phyloP scores from a whole-genome alignment of 2,797 vertebrate species.

The Poecilia gillii region DNA sequence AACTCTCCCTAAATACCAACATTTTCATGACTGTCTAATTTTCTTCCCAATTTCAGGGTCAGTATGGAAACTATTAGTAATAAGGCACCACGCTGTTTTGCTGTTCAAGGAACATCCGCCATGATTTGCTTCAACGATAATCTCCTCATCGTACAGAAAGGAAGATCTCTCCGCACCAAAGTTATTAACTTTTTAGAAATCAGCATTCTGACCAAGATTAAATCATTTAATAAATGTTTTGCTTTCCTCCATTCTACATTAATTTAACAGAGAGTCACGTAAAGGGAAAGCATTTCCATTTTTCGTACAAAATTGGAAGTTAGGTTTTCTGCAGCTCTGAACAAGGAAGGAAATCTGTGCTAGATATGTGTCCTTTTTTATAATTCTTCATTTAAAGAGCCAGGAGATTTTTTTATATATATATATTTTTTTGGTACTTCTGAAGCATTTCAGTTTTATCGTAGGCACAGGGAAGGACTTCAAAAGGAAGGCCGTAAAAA shows the following conservation, averaged over 20 bases:
- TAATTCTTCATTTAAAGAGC: constrained; percentile 7
- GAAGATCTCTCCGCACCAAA: constrained; percentile 41
- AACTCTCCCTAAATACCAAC: neutral
- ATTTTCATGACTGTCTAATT: constrained; percentile 14
- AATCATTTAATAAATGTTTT: constrained; percentile 20
- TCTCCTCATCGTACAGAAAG: constrained; percentile 30
- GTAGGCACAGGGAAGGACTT: constrained; percentile 15
- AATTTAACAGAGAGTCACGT: neutral
- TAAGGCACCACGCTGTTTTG: constrained; percentile 66
- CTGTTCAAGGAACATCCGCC: constrained; percentile 31
- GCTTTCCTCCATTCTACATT: constrained; percentile 12
- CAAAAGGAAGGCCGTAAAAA: constrained; percentile 38
- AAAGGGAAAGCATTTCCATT: neutral
- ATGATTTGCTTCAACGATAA: constrained; percentile 20
- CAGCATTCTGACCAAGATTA: constrained; percentile 25
- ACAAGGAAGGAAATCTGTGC: constrained; percentile 17
- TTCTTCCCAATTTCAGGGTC: constrained; percentile 81
- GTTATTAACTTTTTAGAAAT: constrained; percentile 39
- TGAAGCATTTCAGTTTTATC: constrained; percentile 14
- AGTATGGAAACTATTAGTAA: constrained; percentile 97
- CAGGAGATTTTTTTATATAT: neutral
- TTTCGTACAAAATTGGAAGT: constrained; percentile 6
- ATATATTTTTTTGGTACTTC: constrained; percentile 16
- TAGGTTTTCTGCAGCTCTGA: constrained; percentile 4
- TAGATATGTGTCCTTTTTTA: constrained; percentile 18